phyloP scores from a whole-genome alignment of 1,140 invertebrate species.

The Bicyclus anynana region DNA sequence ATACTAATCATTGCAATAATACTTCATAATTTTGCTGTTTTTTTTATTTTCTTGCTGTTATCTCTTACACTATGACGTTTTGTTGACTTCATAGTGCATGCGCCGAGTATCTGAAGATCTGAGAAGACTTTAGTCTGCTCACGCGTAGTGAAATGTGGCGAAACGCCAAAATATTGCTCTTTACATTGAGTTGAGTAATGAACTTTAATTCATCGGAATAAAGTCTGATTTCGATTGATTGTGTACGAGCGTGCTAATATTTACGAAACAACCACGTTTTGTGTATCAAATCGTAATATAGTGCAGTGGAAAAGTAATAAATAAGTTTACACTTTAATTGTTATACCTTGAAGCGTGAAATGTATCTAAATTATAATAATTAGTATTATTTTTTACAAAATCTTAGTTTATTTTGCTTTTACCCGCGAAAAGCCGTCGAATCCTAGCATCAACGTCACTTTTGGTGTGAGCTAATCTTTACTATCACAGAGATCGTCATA shows the following conservation, averaged over 20 bases:
- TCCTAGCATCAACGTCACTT: too few species aligned
- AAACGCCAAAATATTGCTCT: conserved; percentile 5
- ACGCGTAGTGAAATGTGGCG: conserved; percentile 6
- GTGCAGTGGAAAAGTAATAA: background rate
- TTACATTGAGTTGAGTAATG: background rate
- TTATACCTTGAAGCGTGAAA: too few species aligned
- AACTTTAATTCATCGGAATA: background rate
- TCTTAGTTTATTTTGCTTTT: too few species aligned
- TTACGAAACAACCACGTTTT: background rate
- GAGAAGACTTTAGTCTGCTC: background rate
- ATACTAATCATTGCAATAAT: too few species aligned
- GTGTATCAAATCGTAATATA: background rate
- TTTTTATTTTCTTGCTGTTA: background rate
- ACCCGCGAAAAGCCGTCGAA: too few species aligned
- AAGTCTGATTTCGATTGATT: background rate
- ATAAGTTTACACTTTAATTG: too few species aligned
- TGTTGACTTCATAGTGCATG: conserved; percentile 4
- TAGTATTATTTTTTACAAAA: too few species aligned
- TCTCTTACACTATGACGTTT: background rate
- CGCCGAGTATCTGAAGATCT: conserved; percentile 1
- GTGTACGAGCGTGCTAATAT: background rate
- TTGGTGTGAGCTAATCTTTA: too few species aligned
- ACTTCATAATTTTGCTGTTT: background rate
- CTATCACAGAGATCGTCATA: too few species aligned
- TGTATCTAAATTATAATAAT: too few species aligned